These are phyloP conservation scores for Pseudochromis fuscus DNA, from an alignment of 2,797 vertebrate genomes.

Conservation along the genomic window DNA sequence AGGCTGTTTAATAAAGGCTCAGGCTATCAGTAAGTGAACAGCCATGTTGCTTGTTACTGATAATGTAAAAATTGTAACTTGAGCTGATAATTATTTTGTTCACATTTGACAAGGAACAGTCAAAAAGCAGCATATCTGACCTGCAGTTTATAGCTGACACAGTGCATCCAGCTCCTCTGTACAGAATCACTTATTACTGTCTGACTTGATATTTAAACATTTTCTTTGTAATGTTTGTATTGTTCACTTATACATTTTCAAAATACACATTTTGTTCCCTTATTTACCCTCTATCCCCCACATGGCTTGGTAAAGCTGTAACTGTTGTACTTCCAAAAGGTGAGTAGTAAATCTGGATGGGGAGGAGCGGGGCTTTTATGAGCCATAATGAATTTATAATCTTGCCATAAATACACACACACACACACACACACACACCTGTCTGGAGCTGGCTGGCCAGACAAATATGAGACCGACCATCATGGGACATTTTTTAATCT, in stretches of 20 bases:
- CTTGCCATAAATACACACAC: conserved; percentile 8
- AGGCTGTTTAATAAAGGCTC: conserved; percentile 22
- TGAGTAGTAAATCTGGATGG: not conserved
- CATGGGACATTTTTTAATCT: conserved; percentile 54
- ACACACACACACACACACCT: conserved; percentile 12
- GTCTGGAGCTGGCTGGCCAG: conserved; percentile 25
- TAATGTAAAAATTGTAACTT: not conserved
- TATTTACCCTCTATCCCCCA: not conserved
- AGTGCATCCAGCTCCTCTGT: not conserved
- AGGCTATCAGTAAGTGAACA: conserved; percentile 16
- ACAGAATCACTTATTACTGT: not conserved
- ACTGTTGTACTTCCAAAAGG: not conserved
- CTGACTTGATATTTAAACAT: no score
- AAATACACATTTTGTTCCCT: not conserved
- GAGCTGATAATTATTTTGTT: conserved; percentile 3
- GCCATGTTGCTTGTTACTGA: not conserved
- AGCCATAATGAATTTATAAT: conserved; percentile 33
- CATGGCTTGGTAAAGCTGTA: not conserved
- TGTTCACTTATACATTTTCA: not conserved
- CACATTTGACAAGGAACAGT: not conserved
- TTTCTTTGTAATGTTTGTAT: no score
- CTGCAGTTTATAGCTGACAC: not conserved
- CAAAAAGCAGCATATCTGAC: not conserved
- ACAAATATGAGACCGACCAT: conserved; percentile 49
- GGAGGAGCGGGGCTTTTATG: conserved; percentile 3